phyloP scores from a whole-genome alignment of 2,888 invertebrate genomes.

The Tanytarsus gracilentus region DNA sequence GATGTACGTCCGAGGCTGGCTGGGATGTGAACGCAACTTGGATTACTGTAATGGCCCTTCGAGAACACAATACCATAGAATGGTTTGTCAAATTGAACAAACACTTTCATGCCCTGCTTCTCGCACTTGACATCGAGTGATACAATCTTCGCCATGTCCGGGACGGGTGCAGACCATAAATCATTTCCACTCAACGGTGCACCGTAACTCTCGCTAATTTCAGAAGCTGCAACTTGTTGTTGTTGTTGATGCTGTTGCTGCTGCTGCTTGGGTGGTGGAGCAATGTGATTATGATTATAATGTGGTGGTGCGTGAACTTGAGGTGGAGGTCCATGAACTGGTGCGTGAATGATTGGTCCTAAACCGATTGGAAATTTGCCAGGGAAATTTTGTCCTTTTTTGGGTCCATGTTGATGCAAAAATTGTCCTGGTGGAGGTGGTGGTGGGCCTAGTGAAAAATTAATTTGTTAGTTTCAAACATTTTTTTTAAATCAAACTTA shows the following conservation, averaged over 20 bases:
- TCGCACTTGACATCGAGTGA: conserved; percentile 90
- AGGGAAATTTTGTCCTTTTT: conserved; percentile 33
- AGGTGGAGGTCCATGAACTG: conserved; percentile 23
- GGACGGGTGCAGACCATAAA: conserved; percentile 75
- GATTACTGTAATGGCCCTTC: conserved; percentile 88
- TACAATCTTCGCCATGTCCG: conserved; percentile 88
- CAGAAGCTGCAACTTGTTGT: conserved; percentile 31
- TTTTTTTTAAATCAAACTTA: too few species aligned
- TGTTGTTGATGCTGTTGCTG: conserved; percentile 31
- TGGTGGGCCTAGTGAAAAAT: too few species aligned
- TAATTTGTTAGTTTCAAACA: too few species aligned
- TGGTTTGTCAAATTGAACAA: conserved; percentile 87
- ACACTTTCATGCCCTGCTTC: conserved; percentile 88
- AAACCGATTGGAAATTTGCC: conserved; percentile 38
- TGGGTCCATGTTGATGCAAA: conserved; percentile 42
- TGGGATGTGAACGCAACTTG: conserved; percentile 83
- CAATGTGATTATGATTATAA: conserved; percentile 9
- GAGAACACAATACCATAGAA: conserved; percentile 94
- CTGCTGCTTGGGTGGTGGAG: conserved; percentile 34
- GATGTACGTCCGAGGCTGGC: conserved; percentile 78
- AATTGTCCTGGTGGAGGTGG: conserved; percentile 52
- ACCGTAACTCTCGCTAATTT: conserved; percentile 36
- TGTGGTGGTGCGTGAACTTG: neutral
- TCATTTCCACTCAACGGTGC: conserved; percentile 51
- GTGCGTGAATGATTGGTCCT: conserved; percentile 37